A percentile compares a stretch with the other conserved stretches of the same genome.
phyloP scores from a whole-genome alignment of 2,888 invertebrate genomes.

The Branchellion lobata region DNA sequence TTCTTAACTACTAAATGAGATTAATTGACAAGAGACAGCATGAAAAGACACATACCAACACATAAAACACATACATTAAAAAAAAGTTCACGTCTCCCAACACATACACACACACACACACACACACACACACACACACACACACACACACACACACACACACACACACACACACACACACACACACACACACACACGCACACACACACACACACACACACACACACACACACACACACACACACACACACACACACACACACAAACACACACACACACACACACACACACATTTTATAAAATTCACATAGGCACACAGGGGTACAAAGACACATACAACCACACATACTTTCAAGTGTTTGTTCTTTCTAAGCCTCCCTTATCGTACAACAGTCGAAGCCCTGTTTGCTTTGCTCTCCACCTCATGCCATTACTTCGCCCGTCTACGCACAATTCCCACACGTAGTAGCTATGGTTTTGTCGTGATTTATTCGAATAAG shows the following conservation, averaged over 20 bases:
- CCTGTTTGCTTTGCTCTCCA: slow-evolving; percentile 7
- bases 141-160: slow-evolving; percentile 12
- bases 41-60: too few species aligned
- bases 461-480: too few species aligned
- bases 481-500: too few species aligned
- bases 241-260: neutral
- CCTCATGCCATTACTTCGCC: slow-evolving; percentile 2
- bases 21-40: too few species aligned
- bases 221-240: neutral
- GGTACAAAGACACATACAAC: neutral
- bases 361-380: slow-evolving; percentile 13
- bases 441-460: neutral
- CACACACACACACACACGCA: slow-evolving; percentile 4
- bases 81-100: neutral
- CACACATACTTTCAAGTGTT: slow-evolving; percentile 15
- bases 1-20: too few species aligned
- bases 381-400: slow-evolving; percentile 13
- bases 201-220: neutral
- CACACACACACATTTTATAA: too few species aligned
- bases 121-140: slow-evolving; percentile 18
- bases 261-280: neutral
- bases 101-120: neutral
- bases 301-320: neutral
- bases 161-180: neutral
- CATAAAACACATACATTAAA: too few species aligned